Evolutionary conservation across 2,113 vertebrate species (phyloP).

Genomic region (Cyanistes caeruleus): DNA sequence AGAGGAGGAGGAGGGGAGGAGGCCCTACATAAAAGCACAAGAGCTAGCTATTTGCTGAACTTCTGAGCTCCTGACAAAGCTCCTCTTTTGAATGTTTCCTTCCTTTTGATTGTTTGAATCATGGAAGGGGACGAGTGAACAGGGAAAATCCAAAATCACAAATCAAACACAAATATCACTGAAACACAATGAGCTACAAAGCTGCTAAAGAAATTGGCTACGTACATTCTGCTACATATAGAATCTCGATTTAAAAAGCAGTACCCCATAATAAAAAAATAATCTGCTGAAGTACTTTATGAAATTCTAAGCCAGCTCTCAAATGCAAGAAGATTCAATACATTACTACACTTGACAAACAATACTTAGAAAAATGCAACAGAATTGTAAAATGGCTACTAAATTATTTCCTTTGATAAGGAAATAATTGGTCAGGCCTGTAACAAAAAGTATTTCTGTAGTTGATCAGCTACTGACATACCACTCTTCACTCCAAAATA

Average conservation of each 20-base stretch:
- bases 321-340: neutral
- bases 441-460: neutral
- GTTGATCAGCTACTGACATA: neutral
- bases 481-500: neutral
- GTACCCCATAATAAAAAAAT: neutral
- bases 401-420: neutral
- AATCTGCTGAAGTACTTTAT: neutral
- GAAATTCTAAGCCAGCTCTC: neutral
- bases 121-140: neutral
- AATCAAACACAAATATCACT: neutral
- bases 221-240: neutral
- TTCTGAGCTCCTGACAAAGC: neutral
- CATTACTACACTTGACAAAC: neutral
- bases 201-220: neutral
- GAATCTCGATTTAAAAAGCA: neutral
- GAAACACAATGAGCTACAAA: neutral
- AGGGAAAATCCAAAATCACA: neutral
- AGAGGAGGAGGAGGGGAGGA: neutral
- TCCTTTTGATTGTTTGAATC: conserved; percentile 1
- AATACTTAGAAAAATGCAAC: neutral
- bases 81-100: neutral
- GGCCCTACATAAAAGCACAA: neutral
- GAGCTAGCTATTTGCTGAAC: neutral
- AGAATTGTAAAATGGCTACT: neutral
- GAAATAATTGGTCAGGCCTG: neutral